These are phyloP conservation scores for Okapia johnstoni DNA, from an alignment of 2,113 vertebrate species.

Conservation along the genomic window DNA sequence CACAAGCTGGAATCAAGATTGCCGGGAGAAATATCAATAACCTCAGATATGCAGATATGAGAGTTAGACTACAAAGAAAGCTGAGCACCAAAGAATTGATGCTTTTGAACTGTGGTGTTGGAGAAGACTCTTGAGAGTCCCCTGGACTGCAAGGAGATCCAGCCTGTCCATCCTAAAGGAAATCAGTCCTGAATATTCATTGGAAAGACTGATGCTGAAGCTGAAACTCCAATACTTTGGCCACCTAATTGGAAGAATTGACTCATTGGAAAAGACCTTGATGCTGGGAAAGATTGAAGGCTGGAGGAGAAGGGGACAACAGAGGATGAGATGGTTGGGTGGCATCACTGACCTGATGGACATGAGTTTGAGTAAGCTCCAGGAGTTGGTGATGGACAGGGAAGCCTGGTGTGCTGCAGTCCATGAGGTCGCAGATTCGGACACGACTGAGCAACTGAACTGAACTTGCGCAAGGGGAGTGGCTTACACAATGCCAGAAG, in stretches of 20 bases:
- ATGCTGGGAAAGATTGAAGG: background rate
- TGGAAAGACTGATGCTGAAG: background rate
- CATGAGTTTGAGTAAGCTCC: background rate
- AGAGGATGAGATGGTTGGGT: background rate
- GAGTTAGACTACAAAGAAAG: background rate
- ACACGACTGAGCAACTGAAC: background rate
- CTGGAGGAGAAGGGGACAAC: accelerated
- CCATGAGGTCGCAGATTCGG: background rate
- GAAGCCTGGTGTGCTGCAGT: background rate
- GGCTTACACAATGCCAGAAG: background rate
- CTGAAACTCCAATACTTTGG: background rate
- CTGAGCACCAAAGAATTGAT: background rate
- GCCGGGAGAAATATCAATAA: background rate
- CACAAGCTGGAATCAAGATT: background rate
- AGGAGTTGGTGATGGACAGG: background rate
- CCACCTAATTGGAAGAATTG: background rate
- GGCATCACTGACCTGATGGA: background rate
- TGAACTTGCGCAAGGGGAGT: background rate
- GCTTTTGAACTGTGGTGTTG: background rate
- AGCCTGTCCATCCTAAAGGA: background rate
- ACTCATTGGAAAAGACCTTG: background rate
- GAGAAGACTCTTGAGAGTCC: background rate
- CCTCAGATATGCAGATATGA: background rate
- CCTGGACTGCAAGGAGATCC: background rate
- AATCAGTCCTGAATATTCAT: background rate